These are phyloP conservation scores for Pelochelys cantorii DNA, from an alignment of 2,797 vertebrate genomes.

Conservation along the genomic window DNA sequence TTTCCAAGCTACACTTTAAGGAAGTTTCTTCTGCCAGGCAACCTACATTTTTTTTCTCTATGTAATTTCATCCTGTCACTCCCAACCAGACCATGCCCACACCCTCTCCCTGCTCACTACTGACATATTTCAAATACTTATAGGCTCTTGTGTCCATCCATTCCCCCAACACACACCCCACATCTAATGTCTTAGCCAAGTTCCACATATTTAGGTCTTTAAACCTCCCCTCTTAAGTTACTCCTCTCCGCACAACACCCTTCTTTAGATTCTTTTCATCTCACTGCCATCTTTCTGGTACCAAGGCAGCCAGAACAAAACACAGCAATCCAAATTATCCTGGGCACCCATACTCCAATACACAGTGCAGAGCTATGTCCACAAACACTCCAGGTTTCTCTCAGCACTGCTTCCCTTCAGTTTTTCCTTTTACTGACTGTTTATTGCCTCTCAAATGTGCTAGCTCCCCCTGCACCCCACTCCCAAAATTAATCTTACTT, in stretches of 20 bases:
- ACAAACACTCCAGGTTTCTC: background rate
- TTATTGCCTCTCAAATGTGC: background rate
- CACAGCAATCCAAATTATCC: background rate
- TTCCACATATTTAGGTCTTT: fast-evolving
- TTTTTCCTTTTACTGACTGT: background rate
- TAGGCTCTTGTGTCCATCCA: background rate
- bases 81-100: background rate
- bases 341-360: background rate
- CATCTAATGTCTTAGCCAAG: background rate
- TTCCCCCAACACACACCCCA: fast-evolving
- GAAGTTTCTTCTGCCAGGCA: slow-evolving; percentile 12
- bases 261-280: background rate
- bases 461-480: background rate
- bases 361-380: background rate
- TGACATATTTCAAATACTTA: background rate
- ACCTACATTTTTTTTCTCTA: background rate
- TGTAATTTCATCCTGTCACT: background rate
- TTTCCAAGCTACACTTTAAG: background rate
- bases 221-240: background rate
- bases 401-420: background rate
- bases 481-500: background rate
- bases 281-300: background rate
- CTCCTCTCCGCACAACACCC: fast-evolving
- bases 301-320: background rate
- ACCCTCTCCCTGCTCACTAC: background rate